Evolutionary conservation across 2,113 vertebrate species (phyloP).

Genomic region (Hylia prasina): DNA sequence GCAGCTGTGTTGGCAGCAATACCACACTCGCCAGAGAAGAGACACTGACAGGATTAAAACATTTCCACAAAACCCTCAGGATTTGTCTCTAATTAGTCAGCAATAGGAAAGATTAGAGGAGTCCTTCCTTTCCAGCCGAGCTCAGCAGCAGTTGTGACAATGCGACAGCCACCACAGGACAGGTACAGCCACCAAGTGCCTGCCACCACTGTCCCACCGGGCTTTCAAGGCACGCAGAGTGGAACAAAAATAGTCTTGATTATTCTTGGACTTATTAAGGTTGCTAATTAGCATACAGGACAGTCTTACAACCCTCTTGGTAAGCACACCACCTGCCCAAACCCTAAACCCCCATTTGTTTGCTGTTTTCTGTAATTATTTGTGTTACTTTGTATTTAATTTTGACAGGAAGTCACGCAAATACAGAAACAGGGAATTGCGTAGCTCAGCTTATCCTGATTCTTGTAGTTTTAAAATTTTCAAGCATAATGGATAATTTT

Average conservation of each 20-base stretch:
- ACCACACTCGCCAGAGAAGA: not conserved
- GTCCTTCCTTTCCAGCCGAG: not conserved
- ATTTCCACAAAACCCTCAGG: not conserved
- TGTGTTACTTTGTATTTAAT: not conserved
- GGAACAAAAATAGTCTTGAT: not conserved
- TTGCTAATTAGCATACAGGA: not conserved
- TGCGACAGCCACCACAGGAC: not conserved
- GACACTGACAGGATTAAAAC: not conserved
- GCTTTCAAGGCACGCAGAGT: not conserved
- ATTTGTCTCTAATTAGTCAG: not conserved
- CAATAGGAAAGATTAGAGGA: not conserved
- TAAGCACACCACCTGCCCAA: not conserved
- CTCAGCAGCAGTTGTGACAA: not conserved
- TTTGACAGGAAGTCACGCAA: not conserved
- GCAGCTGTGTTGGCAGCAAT: not conserved
- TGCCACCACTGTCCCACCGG: not conserved
- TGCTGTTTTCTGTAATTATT: not conserved
- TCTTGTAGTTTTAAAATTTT: not conserved
- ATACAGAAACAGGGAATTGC: not conserved
- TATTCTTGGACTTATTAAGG: not conserved
- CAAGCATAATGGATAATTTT: not conserved
- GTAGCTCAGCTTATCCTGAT: not conserved
- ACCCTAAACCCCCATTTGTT: rapidly evolving
- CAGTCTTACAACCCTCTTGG: not conserved
- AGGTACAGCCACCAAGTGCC: not conserved